Conservation (phyloP, 2,113 vertebrate genomes). For the Charina bottae region DNA sequence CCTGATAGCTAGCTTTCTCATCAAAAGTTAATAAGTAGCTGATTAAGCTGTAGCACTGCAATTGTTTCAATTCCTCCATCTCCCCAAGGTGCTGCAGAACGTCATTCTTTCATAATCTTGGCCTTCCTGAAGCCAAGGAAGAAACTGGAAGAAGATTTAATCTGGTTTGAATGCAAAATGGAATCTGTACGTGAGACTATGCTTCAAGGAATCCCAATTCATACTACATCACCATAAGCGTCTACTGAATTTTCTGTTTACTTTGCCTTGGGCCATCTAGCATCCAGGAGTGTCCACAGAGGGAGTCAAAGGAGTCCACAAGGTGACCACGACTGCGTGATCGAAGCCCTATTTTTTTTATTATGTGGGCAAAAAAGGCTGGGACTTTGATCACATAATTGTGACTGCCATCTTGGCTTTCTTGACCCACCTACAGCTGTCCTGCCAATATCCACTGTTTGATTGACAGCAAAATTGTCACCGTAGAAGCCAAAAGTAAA, state of each 20-base stretch:
- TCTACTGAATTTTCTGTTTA: constrained; percentile 25
- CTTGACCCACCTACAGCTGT: too few species aligned
- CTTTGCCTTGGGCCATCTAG: constrained; percentile 6
- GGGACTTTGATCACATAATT: too few species aligned
- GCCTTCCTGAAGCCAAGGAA: constrained; percentile 31
- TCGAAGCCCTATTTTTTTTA: too few species aligned
- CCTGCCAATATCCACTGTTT: too few species aligned
- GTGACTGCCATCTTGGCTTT: too few species aligned
- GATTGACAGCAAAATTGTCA: too few species aligned
- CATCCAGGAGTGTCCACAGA: too few species aligned
- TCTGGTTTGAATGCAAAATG: constrained; percentile 32
- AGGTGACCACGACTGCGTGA: too few species aligned
- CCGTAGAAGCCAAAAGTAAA: too few species aligned
- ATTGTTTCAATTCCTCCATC: neutral
- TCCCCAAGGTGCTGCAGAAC: neutral
- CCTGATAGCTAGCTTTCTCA: neutral
- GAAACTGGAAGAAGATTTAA: constrained; percentile 50
- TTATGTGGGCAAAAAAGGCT: too few species aligned
- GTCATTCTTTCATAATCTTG: constrained; percentile 8
- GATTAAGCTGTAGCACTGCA: neutral
- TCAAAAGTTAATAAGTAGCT: neutral
- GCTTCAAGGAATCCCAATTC: constrained; percentile 32
- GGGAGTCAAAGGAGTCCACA: too few species aligned
- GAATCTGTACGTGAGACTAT: constrained; percentile 34
- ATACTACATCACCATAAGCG: constrained; percentile 17